Conservation (phyloP, 1,140 invertebrate genomes). For the Lasioglossum baleicum region DNA sequence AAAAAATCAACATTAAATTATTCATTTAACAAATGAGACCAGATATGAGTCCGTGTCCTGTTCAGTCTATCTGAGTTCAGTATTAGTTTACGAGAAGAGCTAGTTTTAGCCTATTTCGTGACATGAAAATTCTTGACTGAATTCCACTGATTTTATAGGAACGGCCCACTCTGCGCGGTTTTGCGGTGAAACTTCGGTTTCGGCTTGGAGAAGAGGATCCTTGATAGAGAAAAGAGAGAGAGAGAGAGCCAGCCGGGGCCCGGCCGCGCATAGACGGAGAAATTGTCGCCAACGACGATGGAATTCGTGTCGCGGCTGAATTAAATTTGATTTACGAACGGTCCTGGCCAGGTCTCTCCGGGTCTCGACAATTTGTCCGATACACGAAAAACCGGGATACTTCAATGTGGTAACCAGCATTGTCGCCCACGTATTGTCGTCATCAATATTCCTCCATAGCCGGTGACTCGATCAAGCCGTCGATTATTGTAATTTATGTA, state of each 20-base stretch:
- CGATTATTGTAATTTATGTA: neutral
- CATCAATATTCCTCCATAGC: neutral
- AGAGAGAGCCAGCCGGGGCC: neutral
- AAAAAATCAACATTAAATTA: no score
- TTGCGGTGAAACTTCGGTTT: constrained; percentile 7
- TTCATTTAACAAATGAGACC: no score
- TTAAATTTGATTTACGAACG: neutral
- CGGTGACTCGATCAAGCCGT: neutral
- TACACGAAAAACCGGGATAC: no score
- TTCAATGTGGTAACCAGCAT: neutral
- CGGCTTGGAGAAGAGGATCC: neutral
- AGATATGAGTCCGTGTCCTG: no score
- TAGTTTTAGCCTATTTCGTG: no score
- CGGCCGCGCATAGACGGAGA: neutral
- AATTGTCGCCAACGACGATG: neutral
- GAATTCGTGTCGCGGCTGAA: constrained; percentile 3
- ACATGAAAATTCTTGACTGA: no score
- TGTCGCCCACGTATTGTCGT: neutral
- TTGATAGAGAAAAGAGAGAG: neutral
- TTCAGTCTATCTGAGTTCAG: no score
- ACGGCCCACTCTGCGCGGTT: neutral
- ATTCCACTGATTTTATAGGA: no score
- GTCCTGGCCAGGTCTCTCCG: neutral
- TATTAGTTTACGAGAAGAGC: no score
- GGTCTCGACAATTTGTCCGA: no score